Percentiles rank a stretch among this genome's conserved stretches.
These are phyloP conservation scores for Meandrina meandrites DNA, from an alignment of 92 coral and sea anemone genomes.

Conservation along the genomic window DNA sequence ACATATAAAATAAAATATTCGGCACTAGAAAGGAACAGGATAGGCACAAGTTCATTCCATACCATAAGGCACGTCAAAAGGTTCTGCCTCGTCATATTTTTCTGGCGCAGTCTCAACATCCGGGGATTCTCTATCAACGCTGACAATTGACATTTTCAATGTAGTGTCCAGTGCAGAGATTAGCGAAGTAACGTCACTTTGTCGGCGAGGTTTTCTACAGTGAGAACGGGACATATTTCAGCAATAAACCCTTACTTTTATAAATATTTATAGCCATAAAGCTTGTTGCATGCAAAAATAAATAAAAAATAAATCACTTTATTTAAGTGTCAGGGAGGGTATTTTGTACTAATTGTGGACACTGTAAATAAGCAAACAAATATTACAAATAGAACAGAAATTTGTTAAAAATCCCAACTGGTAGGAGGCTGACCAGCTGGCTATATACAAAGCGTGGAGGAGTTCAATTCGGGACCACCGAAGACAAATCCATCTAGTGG, in stretches of 20 bases:
- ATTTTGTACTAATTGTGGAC: too few relatives aligned
- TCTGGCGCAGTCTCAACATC: conserved; percentile 69
- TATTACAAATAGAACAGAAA: too few relatives aligned
- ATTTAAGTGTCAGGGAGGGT: too few relatives aligned
- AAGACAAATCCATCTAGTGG: too few relatives aligned
- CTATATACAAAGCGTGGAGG: too few relatives aligned
- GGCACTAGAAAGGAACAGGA: not conserved
- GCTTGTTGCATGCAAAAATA: not conserved
- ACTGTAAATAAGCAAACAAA: too few relatives aligned
- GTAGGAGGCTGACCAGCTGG: too few relatives aligned
- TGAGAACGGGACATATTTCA: not conserved
- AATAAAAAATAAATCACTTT: too few relatives aligned
- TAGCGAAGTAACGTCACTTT: conserved; percentile 85
- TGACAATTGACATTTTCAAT: conserved; percentile 63
- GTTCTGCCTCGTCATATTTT: conserved; percentile 29
- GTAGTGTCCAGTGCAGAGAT: conserved; percentile 90
- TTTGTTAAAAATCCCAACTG: too few relatives aligned
- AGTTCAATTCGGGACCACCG: too few relatives aligned
- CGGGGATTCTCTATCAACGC: conserved; percentile 80
- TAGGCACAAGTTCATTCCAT: not conserved
- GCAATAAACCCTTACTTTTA: not conserved
- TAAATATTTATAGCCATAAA: not conserved
- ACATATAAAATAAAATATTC: too few relatives aligned
- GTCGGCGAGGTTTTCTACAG: conserved; percentile 59
- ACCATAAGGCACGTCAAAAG: conserved; percentile 63